Evolutionary conservation across 2,888 invertebrate genomes (phyloP).

Genomic region (Colletes collaris): DNA sequence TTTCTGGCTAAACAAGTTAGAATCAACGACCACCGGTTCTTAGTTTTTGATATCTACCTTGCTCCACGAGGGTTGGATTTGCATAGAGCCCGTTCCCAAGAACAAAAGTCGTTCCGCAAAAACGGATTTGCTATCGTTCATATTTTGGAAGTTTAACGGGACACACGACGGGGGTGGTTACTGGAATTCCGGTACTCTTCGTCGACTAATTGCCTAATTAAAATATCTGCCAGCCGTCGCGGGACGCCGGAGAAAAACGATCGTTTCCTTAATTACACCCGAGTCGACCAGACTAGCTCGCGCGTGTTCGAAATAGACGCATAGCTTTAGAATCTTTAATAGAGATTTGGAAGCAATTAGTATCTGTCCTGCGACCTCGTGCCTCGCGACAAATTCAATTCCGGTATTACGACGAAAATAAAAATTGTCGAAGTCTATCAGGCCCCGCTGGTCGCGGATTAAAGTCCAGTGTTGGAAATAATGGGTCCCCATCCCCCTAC

Average conservation of each 20-base stretch:
- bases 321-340: not conserved
- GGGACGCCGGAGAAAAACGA: slow-evolving; percentile 31
- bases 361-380: too few species aligned
- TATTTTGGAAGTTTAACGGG: slow-evolving; percentile 44
- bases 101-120: slow-evolving; percentile 22
- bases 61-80: too few species aligned
- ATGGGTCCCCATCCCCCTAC: too few species aligned
- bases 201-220: slow-evolving; percentile 48
- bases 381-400: too few species aligned
- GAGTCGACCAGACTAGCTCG: not conserved
- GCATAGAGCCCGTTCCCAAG: not conserved
- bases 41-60: too few species aligned
- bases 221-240: slow-evolving; percentile 45
- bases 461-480: too few species aligned
- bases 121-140: slow-evolving; percentile 33
- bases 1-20: too few species aligned
- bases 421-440: too few species aligned
- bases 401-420: too few species aligned
- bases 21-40: too few species aligned
- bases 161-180: slow-evolving; percentile 3
- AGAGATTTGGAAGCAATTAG: too few species aligned
- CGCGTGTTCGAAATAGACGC: slow-evolving; percentile 4
- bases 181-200: slow-evolving; percentile 8
- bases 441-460: too few species aligned
- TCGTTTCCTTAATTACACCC: slow-evolving; percentile 39